Percentiles rank a stretch among this genome's conserved stretches.
Evolutionary conservation across 2,113 vertebrate genomes (phyloP).

Genomic region (Crocuta crocuta): DNA sequence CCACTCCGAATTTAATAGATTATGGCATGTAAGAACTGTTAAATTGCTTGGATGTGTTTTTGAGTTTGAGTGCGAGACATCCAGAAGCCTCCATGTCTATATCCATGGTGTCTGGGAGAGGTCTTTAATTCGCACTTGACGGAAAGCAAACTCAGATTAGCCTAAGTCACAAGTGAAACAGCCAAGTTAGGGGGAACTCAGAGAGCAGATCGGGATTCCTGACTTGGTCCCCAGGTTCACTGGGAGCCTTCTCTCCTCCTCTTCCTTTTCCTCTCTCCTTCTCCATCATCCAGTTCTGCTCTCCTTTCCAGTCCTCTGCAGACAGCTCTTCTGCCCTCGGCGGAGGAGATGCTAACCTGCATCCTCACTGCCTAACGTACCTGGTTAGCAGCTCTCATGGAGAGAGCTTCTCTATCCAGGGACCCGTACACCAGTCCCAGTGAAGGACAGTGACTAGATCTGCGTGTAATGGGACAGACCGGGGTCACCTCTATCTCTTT

Average conservation of each 20-base stretch:
- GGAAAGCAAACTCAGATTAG: neutral
- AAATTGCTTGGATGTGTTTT: neutral
- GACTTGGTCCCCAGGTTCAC: neutral
- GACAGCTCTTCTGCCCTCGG: neutral
- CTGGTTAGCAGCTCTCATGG: rapidly evolving
- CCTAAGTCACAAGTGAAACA: neutral
- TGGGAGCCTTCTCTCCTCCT: neutral
- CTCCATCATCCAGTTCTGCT: neutral
- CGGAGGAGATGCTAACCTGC: neutral
- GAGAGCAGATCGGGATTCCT: neutral
- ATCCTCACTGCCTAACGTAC: neutral
- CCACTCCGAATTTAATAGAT: neutral
- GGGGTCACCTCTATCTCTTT: neutral
- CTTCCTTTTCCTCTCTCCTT: neutral
- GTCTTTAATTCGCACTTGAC: neutral
- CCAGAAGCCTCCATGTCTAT: too few species aligned
- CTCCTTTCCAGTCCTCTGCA: neutral
- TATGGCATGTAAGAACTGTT: neutral
- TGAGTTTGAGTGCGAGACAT: neutral
- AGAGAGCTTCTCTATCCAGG: neutral
- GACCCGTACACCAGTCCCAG: too few species aligned
- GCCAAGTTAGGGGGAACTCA: neutral
- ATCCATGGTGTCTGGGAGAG: neutral
- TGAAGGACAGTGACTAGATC: neutral
- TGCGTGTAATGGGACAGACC: neutral